Conservation (phyloP, 2,888 invertebrate genomes). For the Gastrophysa polygoni region DNA sequence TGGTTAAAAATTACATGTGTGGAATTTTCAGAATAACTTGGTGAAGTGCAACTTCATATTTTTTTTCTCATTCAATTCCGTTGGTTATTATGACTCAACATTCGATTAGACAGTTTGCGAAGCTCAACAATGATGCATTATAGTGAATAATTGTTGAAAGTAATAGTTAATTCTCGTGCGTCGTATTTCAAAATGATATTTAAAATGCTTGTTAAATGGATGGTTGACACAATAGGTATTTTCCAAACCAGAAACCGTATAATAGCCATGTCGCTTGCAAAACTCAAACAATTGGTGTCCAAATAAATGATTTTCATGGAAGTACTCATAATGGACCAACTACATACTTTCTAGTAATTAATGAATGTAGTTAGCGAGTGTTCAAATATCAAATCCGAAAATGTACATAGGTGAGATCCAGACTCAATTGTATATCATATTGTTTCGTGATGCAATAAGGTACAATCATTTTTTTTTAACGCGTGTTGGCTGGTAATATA, state of each 20-base stretch:
- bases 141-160: background rate
- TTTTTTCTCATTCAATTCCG: too few species aligned
- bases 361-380: constrained; percentile 1
- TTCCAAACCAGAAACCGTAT: constrained; percentile 23
- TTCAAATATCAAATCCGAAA: constrained; percentile 5
- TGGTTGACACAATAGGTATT: constrained; percentile 20
- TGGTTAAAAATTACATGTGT: too few species aligned
- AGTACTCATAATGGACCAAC: background rate
- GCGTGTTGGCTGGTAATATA: background rate
- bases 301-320: background rate
- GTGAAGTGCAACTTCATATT: too few species aligned
- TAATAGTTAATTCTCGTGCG: background rate
- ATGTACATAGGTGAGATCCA: background rate
- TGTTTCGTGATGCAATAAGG: background rate
- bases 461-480: background rate
- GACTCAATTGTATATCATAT: background rate
- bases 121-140: background rate
- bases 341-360: constrained; percentile 25
- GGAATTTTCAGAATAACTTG: too few species aligned
- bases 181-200: background rate
- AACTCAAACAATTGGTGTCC: constrained; percentile 4
- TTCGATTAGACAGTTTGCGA: too few species aligned
- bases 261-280: constrained; percentile 17
- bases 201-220: constrained; percentile 12
- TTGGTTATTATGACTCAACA: too few species aligned